A percentile compares a stretch with the other conserved stretches of the same genome.
These are phyloP conservation scores for Netelia fuscicornis DNA, from an alignment of 2,888 invertebrate species.

Conservation along the genomic window DNA sequence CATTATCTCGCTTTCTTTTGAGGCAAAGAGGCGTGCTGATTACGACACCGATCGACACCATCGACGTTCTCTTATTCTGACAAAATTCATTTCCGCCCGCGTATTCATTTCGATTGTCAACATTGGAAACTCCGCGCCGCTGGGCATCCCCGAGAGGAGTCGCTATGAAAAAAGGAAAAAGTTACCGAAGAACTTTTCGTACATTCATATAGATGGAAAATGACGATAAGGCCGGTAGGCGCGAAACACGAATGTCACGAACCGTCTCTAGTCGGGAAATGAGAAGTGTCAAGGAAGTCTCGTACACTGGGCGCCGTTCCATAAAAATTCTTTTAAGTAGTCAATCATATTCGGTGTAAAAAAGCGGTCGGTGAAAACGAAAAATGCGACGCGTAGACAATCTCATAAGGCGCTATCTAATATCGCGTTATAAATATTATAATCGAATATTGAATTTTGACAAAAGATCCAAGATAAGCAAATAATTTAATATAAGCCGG, in stretches of 20 bases:
- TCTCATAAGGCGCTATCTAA: not conserved
- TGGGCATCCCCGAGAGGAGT: not conserved
- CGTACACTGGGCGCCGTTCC: slow-evolving; percentile 31
- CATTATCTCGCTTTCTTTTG: not conserved
- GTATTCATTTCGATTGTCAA: slow-evolving; percentile 3
- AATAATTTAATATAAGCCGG: slow-evolving; percentile 4
- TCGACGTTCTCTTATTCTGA: not conserved
- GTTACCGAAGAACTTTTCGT: slow-evolving; percentile 6
- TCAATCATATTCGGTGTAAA: slow-evolving; percentile 28
- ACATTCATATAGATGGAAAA: slow-evolving; percentile 30
- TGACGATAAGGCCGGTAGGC: slow-evolving; percentile 48
- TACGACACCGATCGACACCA: not conserved
- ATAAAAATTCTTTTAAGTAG: slow-evolving; percentile 46
- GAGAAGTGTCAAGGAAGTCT: slow-evolving; percentile 61
- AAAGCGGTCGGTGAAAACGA: not conserved
- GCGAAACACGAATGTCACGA: slow-evolving; percentile 42
- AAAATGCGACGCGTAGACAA: slow-evolving; percentile 22
- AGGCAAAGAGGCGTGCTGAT: not conserved
- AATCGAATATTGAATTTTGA: not conserved
- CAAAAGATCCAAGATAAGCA: not conserved
- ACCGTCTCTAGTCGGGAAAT: slow-evolving; percentile 55
- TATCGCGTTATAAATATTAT: not conserved
- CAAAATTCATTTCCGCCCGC: slow-evolving; percentile 29
- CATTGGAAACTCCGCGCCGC: no score
- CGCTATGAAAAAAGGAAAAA: slow-evolving; percentile 4